Evolutionary conservation across 2,797 vertebrate genomes (phyloP).

Genomic region (Intellagama lesueurii): DNA sequence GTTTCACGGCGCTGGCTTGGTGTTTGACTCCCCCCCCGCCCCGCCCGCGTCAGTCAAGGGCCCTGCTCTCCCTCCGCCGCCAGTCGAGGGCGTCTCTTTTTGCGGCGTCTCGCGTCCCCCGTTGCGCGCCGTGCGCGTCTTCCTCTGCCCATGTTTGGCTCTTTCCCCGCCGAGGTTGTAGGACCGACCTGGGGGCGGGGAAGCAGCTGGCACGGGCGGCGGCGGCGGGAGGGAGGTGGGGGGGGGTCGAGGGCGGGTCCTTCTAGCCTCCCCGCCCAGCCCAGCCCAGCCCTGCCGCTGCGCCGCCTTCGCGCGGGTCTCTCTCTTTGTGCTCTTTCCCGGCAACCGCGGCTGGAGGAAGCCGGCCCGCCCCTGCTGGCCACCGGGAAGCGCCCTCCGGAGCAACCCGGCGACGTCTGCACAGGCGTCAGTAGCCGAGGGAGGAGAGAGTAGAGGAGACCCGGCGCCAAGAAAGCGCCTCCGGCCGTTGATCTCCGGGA

Average conservation of each 20-base stretch:
- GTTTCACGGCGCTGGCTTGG: too few relatives aligned
- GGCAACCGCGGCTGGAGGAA: neutral
- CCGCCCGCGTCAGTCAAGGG: accelerated
- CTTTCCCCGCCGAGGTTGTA: neutral
- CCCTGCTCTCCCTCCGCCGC: too few relatives aligned
- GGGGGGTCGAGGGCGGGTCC: neutral
- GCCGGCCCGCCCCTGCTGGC: neutral
- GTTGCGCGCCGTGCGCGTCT: neutral
- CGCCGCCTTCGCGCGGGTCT: neutral
- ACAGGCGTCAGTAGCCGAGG: neutral
- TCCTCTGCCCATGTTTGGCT: neutral
- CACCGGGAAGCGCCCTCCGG: neutral
- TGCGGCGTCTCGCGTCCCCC: too few relatives aligned
- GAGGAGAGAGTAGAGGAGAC: too few relatives aligned
- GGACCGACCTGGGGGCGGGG: neutral
- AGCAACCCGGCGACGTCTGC: neutral
- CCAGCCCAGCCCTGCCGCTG: conserved; percentile 10
- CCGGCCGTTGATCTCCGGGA: neutral
- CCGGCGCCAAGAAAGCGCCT: neutral
- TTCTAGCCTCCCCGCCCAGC: neutral
- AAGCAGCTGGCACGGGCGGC: too few relatives aligned
- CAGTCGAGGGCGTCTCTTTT: too few relatives aligned
- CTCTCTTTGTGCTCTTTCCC: conserved; percentile 44
- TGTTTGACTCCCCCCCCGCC: too few relatives aligned
- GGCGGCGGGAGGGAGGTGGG: neutral